Conservation (phyloP, 2,113 vertebrate species). For the Dipodomys ordii region DNA sequence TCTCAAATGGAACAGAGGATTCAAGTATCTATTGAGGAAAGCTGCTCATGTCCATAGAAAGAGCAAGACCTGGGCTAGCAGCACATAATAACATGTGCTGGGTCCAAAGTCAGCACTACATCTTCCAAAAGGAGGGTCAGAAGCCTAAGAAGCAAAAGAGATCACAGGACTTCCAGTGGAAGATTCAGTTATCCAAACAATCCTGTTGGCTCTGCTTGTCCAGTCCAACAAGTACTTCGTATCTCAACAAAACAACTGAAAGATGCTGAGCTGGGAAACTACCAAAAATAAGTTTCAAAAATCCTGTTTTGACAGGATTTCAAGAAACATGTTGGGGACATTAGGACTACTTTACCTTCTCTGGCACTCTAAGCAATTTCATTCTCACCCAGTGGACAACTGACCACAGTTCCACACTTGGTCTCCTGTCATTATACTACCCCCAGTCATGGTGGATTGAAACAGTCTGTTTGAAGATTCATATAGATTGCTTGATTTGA, state of each 20-base stretch:
- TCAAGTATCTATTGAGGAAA: constrained; percentile 33
- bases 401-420: neutral
- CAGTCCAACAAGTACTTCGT: neutral
- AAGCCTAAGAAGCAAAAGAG: neutral
- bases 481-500: neutral
- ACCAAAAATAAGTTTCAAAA: constrained; percentile 41
- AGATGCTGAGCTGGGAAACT: neutral
- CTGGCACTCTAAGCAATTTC: neutral
- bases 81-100: neutral
- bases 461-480: neutral
- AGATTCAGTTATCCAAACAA: neutral
- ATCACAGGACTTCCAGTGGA: constrained; percentile 25
- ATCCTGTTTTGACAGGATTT: constrained; percentile 40
- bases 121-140: neutral
- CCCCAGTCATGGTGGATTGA: too few relatives aligned
- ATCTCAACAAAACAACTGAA: constrained; percentile 46
- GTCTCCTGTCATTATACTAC: too few relatives aligned
- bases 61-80: neutral
- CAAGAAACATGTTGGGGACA: neutral
- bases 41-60: neutral
- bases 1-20: constrained; percentile 49
- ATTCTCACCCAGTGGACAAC: neutral
- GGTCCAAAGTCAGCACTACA: neutral
- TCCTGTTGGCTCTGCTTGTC: neutral
- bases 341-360: neutral